Evolutionary conservation across 2,113 vertebrate genomes (phyloP).

Genomic region (Epinephelus moara): DNA sequence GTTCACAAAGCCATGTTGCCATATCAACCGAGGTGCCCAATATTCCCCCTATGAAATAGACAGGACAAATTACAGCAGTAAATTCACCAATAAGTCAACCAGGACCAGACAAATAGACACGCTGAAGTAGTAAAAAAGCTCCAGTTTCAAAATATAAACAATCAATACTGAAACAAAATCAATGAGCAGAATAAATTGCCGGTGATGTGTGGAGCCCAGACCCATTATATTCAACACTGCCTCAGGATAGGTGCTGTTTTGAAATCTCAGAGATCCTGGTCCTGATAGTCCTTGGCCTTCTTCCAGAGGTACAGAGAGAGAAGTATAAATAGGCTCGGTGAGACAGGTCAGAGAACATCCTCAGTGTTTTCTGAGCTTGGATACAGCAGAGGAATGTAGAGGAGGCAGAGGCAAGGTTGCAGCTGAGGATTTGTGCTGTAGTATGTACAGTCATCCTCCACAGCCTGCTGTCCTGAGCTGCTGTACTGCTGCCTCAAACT

Average conservation of each 20-base stretch:
- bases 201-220: constrained; percentile 20
- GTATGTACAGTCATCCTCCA: constrained; percentile 1
- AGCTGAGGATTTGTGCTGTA: constrained; percentile 19
- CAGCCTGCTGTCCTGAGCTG: background rate
- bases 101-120: constrained; percentile 4
- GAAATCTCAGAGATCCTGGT: constrained; percentile 41
- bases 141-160: constrained; percentile 45
- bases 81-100: constrained; percentile 36
- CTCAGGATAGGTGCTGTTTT: constrained; percentile 27
- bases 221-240: constrained; percentile 9
- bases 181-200: constrained; percentile 46
- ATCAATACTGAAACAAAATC: constrained; percentile 51
- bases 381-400: constrained; percentile 8
- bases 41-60: background rate
- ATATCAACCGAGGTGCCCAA: background rate
- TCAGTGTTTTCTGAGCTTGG: constrained; percentile 34
- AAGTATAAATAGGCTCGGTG: constrained; percentile 53
- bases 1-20: background rate
- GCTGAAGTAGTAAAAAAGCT: background rate
- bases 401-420: constrained; percentile 16
- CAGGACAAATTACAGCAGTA: constrained; percentile 16
- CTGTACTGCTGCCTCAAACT: constrained; percentile 1
- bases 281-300: constrained; percentile 35
- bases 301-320: constrained; percentile 28
- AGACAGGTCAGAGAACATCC: constrained; percentile 46